Conservation (phyloP, 1,140 invertebrate species). For the Lethrus apterus region DNA sequence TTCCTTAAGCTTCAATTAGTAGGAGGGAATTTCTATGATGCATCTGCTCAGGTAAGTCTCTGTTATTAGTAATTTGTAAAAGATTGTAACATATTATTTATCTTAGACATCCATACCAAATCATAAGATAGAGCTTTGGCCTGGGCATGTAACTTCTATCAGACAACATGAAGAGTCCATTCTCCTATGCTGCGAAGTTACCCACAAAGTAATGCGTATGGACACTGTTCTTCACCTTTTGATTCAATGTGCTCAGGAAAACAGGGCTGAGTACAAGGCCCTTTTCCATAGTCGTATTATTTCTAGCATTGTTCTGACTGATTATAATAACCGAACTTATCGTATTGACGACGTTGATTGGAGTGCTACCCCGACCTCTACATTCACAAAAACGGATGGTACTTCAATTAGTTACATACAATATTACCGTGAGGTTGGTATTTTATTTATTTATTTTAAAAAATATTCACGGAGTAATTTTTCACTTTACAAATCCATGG, state of each 20-base stretch:
- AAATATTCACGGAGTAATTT: no score
- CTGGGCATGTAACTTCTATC: constrained; percentile 72
- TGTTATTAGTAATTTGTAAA: background rate
- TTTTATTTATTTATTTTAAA: constrained; percentile 3
- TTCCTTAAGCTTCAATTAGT: constrained; percentile 59
- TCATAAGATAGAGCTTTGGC: constrained; percentile 60
- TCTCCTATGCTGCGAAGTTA: constrained; percentile 66
- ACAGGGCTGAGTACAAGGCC: constrained; percentile 45
- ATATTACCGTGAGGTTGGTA: constrained; percentile 63
- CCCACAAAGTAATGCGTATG: constrained; percentile 64
- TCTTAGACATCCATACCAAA: background rate
- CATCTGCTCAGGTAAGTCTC: constrained; percentile 49
- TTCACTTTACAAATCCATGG: no score
- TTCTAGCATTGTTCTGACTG: constrained; percentile 72
- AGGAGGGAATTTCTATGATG: constrained; percentile 74
- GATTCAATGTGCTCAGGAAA: constrained; percentile 42
- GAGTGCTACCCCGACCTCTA: constrained; percentile 51
- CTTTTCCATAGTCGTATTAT: constrained; percentile 53
- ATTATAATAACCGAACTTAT: constrained; percentile 90
- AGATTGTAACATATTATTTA: background rate
- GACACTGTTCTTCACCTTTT: constrained; percentile 56
- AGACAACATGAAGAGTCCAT: constrained; percentile 66
- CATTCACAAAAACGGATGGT: constrained; percentile 52
- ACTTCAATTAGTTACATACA: constrained; percentile 58
- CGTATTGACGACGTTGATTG: constrained; percentile 79